phyloP scores from a whole-genome alignment of 2,888 invertebrate species.

The Cryptocephalus moraei region DNA sequence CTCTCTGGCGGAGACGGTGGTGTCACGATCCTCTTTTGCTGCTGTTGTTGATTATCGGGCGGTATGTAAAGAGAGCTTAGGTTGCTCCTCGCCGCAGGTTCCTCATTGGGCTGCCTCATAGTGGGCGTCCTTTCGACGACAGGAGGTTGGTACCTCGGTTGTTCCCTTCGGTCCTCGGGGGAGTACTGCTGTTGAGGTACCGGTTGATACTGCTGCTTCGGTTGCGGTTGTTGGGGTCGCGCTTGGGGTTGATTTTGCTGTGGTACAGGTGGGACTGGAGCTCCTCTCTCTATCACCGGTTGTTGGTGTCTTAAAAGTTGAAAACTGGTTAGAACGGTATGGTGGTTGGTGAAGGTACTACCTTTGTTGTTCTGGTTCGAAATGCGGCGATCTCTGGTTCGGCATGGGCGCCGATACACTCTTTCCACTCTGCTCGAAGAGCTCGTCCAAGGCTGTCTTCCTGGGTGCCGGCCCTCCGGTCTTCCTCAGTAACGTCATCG shows the following conservation, averaged over 20 bases:
- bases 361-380: conserved; percentile 3
- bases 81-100: conserved; percentile 26
- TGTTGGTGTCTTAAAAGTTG: conserved; percentile 34
- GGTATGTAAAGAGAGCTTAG: conserved; percentile 48
- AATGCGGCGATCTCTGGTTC: conserved; percentile 10
- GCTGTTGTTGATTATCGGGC: conserved; percentile 30
- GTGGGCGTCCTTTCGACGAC: conserved; percentile 18
- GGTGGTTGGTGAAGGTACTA: background rate
- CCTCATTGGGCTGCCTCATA: conserved; percentile 7
- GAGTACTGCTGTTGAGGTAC: conserved; percentile 20
- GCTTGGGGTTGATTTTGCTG: conserved; percentile 12
- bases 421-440: conserved; percentile 15
- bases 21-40: conserved; percentile 14
- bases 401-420: conserved; percentile 8
- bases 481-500: conserved; percentile 58
- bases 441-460: conserved; percentile 27
- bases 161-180: conserved; percentile 8
- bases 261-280: conserved; percentile 17
- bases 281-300: conserved; percentile 13
- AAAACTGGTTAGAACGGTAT: background rate
- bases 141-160: conserved; percentile 27
- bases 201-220: conserved; percentile 11
- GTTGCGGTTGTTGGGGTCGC: conserved; percentile 6
- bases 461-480: conserved; percentile 49
- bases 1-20: conserved; percentile 24